phyloP scores from a whole-genome alignment of 1,140 invertebrate species.

The Maconellicoccus hirsutus region DNA sequence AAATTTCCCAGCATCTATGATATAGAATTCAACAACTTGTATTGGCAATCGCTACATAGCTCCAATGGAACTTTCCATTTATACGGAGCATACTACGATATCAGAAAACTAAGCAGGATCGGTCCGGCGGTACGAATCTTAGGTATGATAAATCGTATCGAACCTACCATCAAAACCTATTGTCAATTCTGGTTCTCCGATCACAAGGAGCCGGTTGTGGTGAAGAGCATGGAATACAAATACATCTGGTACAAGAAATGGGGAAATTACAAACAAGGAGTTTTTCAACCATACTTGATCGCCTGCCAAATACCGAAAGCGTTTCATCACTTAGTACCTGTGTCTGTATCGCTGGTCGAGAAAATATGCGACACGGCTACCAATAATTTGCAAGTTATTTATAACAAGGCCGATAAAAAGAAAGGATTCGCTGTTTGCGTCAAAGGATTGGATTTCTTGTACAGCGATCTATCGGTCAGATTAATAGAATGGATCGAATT shows the following conservation, averaged over 20 bases:
- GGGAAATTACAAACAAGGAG: conserved; percentile 86
- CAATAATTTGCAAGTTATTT: conserved; percentile 77
- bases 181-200: conserved; percentile 87
- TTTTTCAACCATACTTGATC: conserved; percentile 81
- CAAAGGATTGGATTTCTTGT: conserved; percentile 81
- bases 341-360: conserved; percentile 76
- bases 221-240: conserved; percentile 75
- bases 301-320: conserved; percentile 71
- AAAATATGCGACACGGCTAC: conserved; percentile 70
- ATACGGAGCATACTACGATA: conserved; percentile 80
- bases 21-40: conserved; percentile 81
- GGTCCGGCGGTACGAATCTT: conserved; percentile 74
- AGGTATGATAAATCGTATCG: conserved; percentile 79
- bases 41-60: conserved; percentile 72
- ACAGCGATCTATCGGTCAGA: conserved; percentile 78
- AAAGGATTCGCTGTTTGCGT: conserved; percentile 88
- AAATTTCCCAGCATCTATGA: conserved; percentile 74
- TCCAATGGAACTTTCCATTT: conserved; percentile 72
- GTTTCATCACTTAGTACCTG: conserved; percentile 58
- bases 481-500: conserved; percentile 93
- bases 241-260: conserved; percentile 90
- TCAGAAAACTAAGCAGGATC: conserved; percentile 57
- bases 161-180: conserved; percentile 65
- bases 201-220: conserved; percentile 61
- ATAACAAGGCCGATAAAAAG: conserved; percentile 53